A percentile compares a stretch with the other conserved stretches of the same genome.
These are phyloP conservation scores for Vireo griseus DNA, from an alignment of 2,797 vertebrate species.

Conservation along the genomic window DNA sequence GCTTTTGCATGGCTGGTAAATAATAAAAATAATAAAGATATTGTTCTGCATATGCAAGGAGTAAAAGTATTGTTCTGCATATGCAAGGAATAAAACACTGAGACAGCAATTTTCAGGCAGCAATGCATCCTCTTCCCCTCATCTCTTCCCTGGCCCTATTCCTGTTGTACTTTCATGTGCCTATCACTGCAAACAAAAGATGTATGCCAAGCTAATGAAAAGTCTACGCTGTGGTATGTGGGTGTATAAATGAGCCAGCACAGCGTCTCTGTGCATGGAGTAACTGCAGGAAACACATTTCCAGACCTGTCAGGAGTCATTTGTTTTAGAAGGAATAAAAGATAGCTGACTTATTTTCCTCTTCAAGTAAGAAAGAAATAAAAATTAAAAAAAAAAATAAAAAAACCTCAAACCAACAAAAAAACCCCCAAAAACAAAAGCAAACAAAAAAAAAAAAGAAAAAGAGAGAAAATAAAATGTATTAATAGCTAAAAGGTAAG, in stretches of 20 bases:
- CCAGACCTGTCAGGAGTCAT: constrained; percentile 19
- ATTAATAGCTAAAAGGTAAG: constrained; percentile 11
- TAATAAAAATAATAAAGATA: background rate
- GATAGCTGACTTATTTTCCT: background rate
- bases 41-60: background rate
- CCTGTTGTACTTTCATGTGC: background rate
- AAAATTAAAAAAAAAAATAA: too few species aligned
- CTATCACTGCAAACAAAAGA: constrained; percentile 6
- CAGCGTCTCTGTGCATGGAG: background rate
- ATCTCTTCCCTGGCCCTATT: background rate
- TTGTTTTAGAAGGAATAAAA: constrained; percentile 14
- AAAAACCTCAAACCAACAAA: too few species aligned
- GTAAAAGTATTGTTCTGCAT: background rate
- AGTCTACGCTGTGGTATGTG: background rate
- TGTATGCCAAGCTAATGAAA: background rate
- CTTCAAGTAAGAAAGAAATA: background rate
- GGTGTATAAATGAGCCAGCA: constrained; percentile 28
- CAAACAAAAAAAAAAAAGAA: background rate
- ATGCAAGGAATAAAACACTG: background rate
- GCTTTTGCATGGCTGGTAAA: background rate
- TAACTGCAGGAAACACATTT: constrained; percentile 14
- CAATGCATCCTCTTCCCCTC: background rate
- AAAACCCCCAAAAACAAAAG: too few species aligned
- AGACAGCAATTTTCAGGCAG: background rate
- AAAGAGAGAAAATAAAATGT: background rate